phyloP scores from a whole-genome alignment of 2,888 invertebrate genomes.

The Apotomis capreana region DNA sequence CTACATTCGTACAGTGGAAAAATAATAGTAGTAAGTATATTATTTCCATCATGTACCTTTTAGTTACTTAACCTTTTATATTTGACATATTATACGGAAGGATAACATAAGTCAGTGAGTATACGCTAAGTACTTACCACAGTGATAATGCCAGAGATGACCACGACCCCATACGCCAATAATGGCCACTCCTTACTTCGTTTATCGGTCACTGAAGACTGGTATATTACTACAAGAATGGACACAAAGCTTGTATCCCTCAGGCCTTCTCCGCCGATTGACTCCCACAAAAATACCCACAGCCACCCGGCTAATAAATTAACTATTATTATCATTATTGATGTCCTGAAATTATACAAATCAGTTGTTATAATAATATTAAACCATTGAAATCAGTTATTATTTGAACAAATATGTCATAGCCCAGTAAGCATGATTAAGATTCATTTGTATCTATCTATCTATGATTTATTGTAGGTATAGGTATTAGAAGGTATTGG shows the following conservation, averaged over 20 bases:
- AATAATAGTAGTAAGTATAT: no score
- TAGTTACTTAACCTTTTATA: no score
- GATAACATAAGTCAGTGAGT: background rate
- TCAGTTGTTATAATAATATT: no score
- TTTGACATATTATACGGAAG: no score
- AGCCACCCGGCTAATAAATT: slow-evolving; percentile 84
- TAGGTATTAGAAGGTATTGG: no score
- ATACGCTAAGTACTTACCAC: slow-evolving; percentile 75
- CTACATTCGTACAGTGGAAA: no score
- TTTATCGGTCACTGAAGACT: slow-evolving; percentile 76
- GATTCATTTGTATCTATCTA: no score
- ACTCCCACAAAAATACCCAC: slow-evolving; percentile 83
- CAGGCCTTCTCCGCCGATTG: slow-evolving; percentile 66
- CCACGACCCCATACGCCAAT: slow-evolving; percentile 80
- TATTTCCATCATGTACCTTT: no score
- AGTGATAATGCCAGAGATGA: slow-evolving; percentile 84
- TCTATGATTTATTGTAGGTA: no score
- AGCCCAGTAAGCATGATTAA: no score
- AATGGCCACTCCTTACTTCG: slow-evolving; percentile 83
- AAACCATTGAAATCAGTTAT: background rate
- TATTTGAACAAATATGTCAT: slow-evolving; percentile 44
- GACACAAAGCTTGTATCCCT: slow-evolving; percentile 83
- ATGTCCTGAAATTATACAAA: slow-evolving; percentile 78
- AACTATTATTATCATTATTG: slow-evolving; percentile 80
- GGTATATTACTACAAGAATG: slow-evolving; percentile 84